phyloP scores from a whole-genome alignment of 2,797 vertebrate genomes.

The Anableps anableps region DNA sequence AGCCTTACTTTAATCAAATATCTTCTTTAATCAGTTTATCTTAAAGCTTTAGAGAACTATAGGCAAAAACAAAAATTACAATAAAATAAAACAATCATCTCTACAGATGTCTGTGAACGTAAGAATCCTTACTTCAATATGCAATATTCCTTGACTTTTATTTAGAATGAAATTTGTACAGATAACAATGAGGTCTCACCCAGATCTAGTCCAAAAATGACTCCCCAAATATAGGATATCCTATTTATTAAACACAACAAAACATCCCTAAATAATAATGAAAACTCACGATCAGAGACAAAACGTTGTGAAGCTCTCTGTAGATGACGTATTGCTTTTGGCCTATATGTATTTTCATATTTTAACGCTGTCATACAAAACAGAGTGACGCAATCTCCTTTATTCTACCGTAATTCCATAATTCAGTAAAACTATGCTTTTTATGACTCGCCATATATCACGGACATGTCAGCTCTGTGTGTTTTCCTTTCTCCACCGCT shows the following conservation, averaged over 20 bases:
- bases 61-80: not conserved
- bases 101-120: not conserved
- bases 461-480: not conserved
- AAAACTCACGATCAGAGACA: not conserved
- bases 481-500: fast-evolving
- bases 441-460: not conserved
- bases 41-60: not conserved
- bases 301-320: slow-evolving; percentile 4
- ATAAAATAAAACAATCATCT: not conserved
- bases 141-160: not conserved
- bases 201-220: not conserved
- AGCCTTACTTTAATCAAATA: not conserved
- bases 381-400: slow-evolving; percentile 23
- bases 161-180: not conserved
- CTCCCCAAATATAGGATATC: not conserved
- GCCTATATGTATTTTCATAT: slow-evolving; percentile 12
- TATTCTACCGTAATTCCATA: not conserved
- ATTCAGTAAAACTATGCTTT: too few species aligned
- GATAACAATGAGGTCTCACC: not conserved
- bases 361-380: slow-evolving; percentile 1
- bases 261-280: not conserved
- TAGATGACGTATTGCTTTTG: slow-evolving; percentile 19
- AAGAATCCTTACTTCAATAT: not conserved
- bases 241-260: not conserved
- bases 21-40: not conserved